These are phyloP conservation scores for Trogon melanurus DNA, from an alignment of 2,113 vertebrate species.

Conservation along the genomic window DNA sequence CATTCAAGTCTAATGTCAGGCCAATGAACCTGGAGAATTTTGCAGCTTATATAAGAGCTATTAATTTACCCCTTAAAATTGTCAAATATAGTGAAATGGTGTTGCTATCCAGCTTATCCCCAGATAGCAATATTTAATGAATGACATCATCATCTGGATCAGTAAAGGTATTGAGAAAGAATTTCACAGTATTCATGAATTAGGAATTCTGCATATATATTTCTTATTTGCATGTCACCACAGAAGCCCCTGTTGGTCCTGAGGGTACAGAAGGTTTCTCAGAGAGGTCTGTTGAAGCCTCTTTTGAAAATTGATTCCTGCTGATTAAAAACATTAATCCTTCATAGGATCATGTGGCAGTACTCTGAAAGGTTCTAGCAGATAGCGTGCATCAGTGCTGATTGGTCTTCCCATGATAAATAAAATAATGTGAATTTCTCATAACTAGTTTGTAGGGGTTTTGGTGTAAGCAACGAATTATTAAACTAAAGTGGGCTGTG, in stretches of 20 bases:
- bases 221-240: not conserved
- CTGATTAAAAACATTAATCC: slow-evolving; percentile 1
- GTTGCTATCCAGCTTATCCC: not conserved
- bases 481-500: not conserved
- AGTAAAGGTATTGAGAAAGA: not conserved
- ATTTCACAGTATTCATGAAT: not conserved
- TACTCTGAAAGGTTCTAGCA: not conserved
- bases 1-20: not conserved
- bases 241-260: not conserved
- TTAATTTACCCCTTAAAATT: not conserved
- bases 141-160: not conserved
- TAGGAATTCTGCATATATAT: not conserved
- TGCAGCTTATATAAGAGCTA: not conserved
- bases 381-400: not conserved
- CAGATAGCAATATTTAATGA: not conserved
- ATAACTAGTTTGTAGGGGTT: not conserved
- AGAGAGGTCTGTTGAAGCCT: not conserved
- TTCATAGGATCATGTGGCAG: not conserved
- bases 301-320: not conserved
- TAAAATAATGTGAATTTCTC: not conserved
- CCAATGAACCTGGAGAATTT: not conserved
- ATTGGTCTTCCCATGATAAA: not conserved
- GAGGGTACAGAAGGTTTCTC: not conserved
- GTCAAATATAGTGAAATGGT: not conserved
- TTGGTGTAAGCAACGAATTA: not conserved